Evolutionary conservation across 2,888 invertebrate genomes (phyloP), one percentile per base, ranked within the genome.

Genomic region (Incurvaria masculella): DNA sequence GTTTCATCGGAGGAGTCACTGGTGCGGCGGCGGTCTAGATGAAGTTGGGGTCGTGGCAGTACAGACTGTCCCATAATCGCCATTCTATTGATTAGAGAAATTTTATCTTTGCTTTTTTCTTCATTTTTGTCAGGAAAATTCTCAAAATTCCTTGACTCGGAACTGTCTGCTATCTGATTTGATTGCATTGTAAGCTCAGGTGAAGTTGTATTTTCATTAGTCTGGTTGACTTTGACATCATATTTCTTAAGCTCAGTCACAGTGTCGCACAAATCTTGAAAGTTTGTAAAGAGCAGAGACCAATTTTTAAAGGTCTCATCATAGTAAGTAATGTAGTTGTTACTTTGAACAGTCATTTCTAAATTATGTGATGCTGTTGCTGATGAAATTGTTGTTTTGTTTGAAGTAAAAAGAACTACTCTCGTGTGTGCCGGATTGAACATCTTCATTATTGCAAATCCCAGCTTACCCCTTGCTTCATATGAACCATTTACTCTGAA

Each of bases 61-160:
- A 76, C 70, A 50, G 76, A 72, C 26, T 74, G 74, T 4, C 76
- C 75, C 69, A 76, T 69, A 51, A 54, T 68, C 42, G 76, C 72
- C 71, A 76, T 76, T 59, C 76, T 63, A 56, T 63, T 70, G 44
- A 76, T 53, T 52, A 75, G 67, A 2, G 72, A 68, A 49, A 63
- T 61, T 57, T 72, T 76, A n/a, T 62, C 68, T 55, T 51, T 67
- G 44, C 67, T 68, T 41, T 55, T 54, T 42, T 43, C 45, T 18
- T 52, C 16, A 44, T 16, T 41, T 42, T 19, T 48, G 5, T 18
- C 21, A 41, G 33, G 20, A 41, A 26, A 20, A n/a, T 46, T 33
- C n/a, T n/a, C n/a, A n/a, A n/a, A n/a, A n/a, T n/a, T n/a, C n/a
- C n/a, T n/a, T n/a, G n/a, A n/a, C n/a, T n/a, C n/a, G n/a, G n/a